A percentile compares a stretch with the other conserved stretches of the same genome.
Evolutionary conservation across 2,888 invertebrate species (phyloP).

Genomic region (Hetaerina titia): DNA sequence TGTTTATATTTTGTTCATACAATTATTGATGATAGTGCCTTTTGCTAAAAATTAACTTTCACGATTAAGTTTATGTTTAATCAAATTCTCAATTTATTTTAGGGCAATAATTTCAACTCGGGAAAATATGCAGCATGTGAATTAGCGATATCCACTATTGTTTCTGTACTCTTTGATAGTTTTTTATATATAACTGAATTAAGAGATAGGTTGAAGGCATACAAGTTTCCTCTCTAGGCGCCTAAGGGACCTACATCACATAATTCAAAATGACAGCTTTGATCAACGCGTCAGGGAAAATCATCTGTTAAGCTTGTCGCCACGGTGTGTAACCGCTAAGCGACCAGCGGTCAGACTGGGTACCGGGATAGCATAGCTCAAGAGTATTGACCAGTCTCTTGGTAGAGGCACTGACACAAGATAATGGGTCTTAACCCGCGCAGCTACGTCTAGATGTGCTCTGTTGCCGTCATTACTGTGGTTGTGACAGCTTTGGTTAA

Average conservation of each 20-base stretch:
- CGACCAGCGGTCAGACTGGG: neutral
- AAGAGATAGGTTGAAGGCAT: neutral
- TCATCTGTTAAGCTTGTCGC: neutral
- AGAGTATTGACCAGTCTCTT: constrained; percentile 3
- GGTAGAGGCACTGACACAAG: neutral
- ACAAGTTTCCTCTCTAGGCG: neutral
- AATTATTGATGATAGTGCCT: too few relatives aligned
- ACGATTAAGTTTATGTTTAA: too few relatives aligned
- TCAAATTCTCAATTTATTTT: too few relatives aligned
- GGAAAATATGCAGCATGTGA: neutral
- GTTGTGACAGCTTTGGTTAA: too few relatives aligned
- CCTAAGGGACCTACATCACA: neutral
- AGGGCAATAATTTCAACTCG: too few relatives aligned
- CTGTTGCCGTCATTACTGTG: neutral
- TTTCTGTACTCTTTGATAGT: neutral
- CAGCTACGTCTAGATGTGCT: neutral
- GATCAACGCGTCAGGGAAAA: constrained; percentile 1
- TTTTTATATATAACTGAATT: neutral
- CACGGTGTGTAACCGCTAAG: neutral
- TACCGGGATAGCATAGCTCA: neutral
- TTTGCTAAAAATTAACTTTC: too few relatives aligned
- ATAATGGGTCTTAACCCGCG: neutral
- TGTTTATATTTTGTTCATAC: too few relatives aligned
- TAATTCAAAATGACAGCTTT: neutral
- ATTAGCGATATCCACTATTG: neutral